These are phyloP conservation scores for Cylas formicarius DNA, from an alignment of 1,140 invertebrate species.

Conservation along the genomic window DNA sequence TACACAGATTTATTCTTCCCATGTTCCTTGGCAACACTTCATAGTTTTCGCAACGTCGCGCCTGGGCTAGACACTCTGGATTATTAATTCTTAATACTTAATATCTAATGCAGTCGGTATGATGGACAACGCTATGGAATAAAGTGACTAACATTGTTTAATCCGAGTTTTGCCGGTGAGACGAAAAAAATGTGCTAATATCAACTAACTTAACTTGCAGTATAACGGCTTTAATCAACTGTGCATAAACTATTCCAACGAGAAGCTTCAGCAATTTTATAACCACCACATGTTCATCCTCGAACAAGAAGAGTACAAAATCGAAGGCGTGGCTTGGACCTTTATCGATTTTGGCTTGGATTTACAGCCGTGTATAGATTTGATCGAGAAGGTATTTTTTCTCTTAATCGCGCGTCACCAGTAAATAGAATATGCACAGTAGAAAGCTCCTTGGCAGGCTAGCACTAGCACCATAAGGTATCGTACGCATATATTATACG, in stretches of 20 bases:
- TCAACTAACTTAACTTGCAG: conserved; percentile 52
- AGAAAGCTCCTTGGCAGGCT: neutral
- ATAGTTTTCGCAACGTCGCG: too few species aligned
- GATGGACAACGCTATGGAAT: neutral
- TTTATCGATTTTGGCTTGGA: conserved; percentile 96
- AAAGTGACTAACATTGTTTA: conserved; percentile 4
- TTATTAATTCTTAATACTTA: too few species aligned
- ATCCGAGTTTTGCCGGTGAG: too few species aligned
- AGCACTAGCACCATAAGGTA: conserved; percentile 5
- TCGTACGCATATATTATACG: too few species aligned
- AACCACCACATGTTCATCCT: conserved; percentile 96
- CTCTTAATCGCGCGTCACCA: neutral
- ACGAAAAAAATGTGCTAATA: conserved; percentile 12
- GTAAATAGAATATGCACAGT: conserved; percentile 33
- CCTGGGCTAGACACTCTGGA: too few species aligned
- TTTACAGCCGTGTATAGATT: conserved; percentile 83
- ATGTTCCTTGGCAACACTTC: too few species aligned
- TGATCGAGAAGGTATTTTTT: conserved; percentile 81
- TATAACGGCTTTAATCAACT: conserved; percentile 93
- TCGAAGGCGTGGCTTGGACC: conserved; percentile 81
- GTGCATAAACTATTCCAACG: conserved; percentile 96
- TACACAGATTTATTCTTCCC: too few species aligned
- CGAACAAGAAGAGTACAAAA: conserved; percentile 93
- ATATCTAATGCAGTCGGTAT: neutral
- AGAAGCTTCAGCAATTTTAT: conserved; percentile 94